Evolutionary conservation across 2,113 vertebrate species (phyloP), one percentile per base, ranked within the genome.

Genomic region (Sander lucioperca): DNA sequence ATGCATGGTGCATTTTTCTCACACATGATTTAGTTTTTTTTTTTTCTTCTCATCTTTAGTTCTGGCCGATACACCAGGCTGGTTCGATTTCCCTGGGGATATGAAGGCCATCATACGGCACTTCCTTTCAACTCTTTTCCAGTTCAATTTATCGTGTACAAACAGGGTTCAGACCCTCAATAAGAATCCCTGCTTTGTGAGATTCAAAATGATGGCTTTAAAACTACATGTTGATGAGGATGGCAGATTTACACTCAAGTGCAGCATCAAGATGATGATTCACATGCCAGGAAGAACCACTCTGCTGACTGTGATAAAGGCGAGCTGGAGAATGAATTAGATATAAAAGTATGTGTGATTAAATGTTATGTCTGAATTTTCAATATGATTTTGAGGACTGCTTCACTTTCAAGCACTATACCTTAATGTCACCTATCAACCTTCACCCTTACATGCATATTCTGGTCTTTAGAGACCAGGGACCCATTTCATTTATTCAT

Each of bases 81-180:
- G 63, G 58, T 78, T 72, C 84, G 84, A 92, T 94, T 92, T 92
- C 91, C 91, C 91, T 62, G 1, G 65, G 83, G 86, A 78, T 73
- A 79, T 79, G 56, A 83, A 87, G 78, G 70, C 85, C 86, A 91
- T 91, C 90, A 84, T 67, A 84, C 74, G 61, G 69, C 67, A 54
- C 74, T 91, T 89, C 79, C 85, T 90, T 89, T 91, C 83, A 91
- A 85, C 80, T 92, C 66, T 67, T 77, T 73, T 77, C 83, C 77
- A 53, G 76, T 86, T 87, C 72, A 86, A 90, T 90, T 90, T 88
- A 89, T 86, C 13, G 59, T 58, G 36, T 76, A 83, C 61, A 80
- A 90, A 90, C 79, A 84, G 25, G 54, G 76, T 85, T 89, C 74
- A 89, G 51, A 81, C 84, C 56, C 48, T 80, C 36, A 47, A 72